Evolutionary conservation across 1,140 invertebrate genomes (phyloP).

Genomic region (Atta texana): DNA sequence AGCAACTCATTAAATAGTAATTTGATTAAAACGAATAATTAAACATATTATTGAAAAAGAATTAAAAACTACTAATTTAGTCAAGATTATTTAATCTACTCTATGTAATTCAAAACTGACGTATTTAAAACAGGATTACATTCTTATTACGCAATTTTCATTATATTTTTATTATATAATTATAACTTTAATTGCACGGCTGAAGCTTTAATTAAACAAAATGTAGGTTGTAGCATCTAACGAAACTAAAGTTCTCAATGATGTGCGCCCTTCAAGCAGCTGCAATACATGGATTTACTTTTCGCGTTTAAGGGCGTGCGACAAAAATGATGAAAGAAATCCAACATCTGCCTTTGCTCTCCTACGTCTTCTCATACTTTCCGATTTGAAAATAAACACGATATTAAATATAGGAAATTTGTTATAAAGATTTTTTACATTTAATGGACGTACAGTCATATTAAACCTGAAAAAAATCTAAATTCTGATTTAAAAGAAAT

Average conservation of each 20-base stretch:
- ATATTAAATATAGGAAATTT: constrained; percentile 31
- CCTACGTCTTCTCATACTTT: constrained; percentile 21
- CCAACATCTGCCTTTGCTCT: constrained; percentile 61
- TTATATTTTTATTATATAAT: background rate
- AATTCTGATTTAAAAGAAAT: background rate
- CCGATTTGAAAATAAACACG: constrained; percentile 25
- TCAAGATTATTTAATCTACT: background rate
- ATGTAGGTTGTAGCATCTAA: background rate
- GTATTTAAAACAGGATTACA: background rate
- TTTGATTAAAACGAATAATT: background rate
- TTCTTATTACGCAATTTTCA: background rate
- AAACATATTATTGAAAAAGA: background rate
- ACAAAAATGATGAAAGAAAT: constrained; percentile 61
- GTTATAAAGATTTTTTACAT: background rate
- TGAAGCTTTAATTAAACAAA: constrained; percentile 38
- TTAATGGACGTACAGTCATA: background rate
- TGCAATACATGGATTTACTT: constrained; percentile 61
- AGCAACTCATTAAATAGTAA: background rate
- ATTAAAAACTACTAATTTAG: background rate
- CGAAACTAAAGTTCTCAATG: constrained; percentile 16
- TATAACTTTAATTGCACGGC: background rate
- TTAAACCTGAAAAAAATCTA: background rate
- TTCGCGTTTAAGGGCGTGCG: constrained; percentile 28
- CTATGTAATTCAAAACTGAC: background rate
- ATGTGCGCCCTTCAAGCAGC: constrained; percentile 42